Evolutionary conservation across 2,797 vertebrate genomes (phyloP), one percentile per base, ranked within the genome.

Genomic region (Enteromius thamalakanensis): DNA sequence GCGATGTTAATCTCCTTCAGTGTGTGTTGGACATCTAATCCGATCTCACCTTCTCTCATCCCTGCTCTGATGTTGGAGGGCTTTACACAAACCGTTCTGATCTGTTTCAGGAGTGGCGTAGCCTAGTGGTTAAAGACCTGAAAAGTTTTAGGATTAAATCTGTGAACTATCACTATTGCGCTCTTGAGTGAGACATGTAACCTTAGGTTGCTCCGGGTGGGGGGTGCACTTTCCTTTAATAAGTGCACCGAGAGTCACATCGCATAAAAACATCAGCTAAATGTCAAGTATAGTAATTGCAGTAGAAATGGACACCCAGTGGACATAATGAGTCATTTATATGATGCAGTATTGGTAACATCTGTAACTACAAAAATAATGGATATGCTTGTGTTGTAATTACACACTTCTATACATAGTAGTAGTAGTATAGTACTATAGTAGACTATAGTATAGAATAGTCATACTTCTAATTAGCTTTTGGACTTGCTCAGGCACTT

Each of bases 21-120:
- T 89, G 90, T 82, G 84, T 91, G 90, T 88, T 87, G 87, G 86
- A 87, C 76, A 45, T 79, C 87, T 94, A 92, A 94, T 93, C 94
- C 90, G 78, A 85, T 86, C 87, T 91, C 90, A 92, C 89, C 89
- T 88, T 90, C 84, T 83, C 64, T 88, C 88, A 55, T 84, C 68
- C 83, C 47, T 62, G 85, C 68, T 79, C 77, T 83, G 77, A 83
- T 78, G 83, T 78, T 70, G 37, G 34, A 85, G 81, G 78, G 53
- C 53, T 65, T 70, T 70, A 82, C 70, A 82, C 86, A 77, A 55
- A 74, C 76, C 6, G 21, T 45, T 77, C 68, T 82, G 79, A 51
- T 79, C 70, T 49, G 60, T 60, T 76, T 34, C 29, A 74, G 74
- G 65, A 21, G 62, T 72, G 34, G 42, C 49, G 19, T 19, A 47